Conservation (phyloP, 2,888 invertebrate species). For the Leucophora obtusa region DNA sequence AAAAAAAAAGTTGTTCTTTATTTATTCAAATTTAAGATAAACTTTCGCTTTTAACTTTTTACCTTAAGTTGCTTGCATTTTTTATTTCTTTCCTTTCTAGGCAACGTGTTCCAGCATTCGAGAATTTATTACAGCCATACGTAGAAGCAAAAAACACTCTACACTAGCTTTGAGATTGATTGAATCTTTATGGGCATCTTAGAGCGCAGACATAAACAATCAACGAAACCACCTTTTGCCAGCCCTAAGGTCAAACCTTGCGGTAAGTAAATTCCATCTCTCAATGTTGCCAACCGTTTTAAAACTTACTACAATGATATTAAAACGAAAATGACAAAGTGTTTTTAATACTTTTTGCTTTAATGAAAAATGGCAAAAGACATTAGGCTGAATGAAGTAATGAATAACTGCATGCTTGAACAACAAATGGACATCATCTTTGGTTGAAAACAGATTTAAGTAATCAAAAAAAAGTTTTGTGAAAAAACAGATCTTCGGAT, state of each 20-base stretch:
- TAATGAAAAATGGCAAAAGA: slow-evolving; percentile 56
- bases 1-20: too few relatives aligned
- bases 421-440: slow-evolving; percentile 10
- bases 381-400: slow-evolving; percentile 55
- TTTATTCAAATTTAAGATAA: too few relatives aligned
- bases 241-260: slow-evolving; percentile 61
- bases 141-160: background rate
- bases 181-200: slow-evolving; percentile 66
- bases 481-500: slow-evolving; percentile 23
- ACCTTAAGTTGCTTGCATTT: too few relatives aligned
- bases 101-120: background rate
- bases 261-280: slow-evolving; percentile 56
- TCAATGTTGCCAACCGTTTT: slow-evolving; percentile 36
- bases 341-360: slow-evolving; percentile 8
- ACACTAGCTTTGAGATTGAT: slow-evolving; percentile 58
- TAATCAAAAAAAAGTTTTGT: background rate
- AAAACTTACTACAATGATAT: slow-evolving; percentile 19
- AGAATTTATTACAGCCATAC: slow-evolving; percentile 15
- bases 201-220: slow-evolving; percentile 74
- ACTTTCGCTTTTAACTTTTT: too few relatives aligned
- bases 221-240: slow-evolving; percentile 74
- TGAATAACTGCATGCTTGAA: slow-evolving; percentile 24
- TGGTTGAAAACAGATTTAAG: slow-evolving; percentile 7
- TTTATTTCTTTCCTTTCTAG: too few relatives aligned
- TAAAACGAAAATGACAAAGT: slow-evolving; percentile 23